Evolutionary conservation across 1,140 invertebrate species (phyloP).

Genomic region (Heterodera schachtii): DNA sequence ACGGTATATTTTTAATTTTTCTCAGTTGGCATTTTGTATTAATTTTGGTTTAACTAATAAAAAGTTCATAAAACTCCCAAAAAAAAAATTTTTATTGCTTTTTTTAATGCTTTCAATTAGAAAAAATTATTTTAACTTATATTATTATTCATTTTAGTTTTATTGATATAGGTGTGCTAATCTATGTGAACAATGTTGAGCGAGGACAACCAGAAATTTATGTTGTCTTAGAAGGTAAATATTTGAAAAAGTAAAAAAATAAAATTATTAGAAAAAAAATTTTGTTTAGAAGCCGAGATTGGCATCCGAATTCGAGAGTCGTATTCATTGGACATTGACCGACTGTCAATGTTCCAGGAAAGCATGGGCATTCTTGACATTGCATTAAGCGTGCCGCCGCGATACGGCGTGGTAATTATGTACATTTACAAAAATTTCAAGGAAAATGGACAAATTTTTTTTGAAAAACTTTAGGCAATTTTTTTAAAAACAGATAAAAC

Average conservation of each 20-base stretch:
- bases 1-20: too few species aligned
- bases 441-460: neutral
- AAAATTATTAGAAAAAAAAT: neutral
- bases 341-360: conserved; percentile 62
- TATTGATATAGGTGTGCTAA: conserved; percentile 53
- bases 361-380: conserved; percentile 63
- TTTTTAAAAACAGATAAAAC: too few species aligned
- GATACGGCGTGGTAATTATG: conserved; percentile 55
- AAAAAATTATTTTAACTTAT: too few species aligned
- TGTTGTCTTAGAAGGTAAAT: conserved; percentile 58
- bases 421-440: neutral
- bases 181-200: conserved; percentile 65
- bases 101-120: neutral
- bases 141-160: neutral
- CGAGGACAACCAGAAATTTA: conserved; percentile 64
- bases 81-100: too few species aligned
- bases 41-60: too few species aligned
- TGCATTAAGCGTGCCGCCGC: conserved; percentile 54
- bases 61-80: too few species aligned
- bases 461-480: too few species aligned
- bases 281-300: conserved; percentile 56
- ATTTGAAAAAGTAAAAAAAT: neutral
- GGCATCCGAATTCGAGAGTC: conserved; percentile 62
- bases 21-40: too few species aligned
- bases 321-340: conserved; percentile 63